A percentile compares a stretch with the other conserved stretches of the same genome.
Evolutionary conservation across 2,888 invertebrate genomes (phyloP).

Genomic region (Conistra vaccinii): DNA sequence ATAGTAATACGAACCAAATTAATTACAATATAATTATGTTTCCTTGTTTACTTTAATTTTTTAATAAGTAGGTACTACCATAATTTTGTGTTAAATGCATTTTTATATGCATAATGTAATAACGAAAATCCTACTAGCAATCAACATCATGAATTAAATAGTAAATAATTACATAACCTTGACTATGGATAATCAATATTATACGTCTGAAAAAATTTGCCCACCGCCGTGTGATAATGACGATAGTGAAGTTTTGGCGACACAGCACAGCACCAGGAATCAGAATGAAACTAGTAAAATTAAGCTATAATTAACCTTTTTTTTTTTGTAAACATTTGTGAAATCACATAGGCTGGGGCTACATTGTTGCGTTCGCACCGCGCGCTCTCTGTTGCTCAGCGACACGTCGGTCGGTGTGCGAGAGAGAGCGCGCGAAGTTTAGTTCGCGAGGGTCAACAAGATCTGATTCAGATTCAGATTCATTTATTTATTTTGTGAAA

Average conservation of each 20-base stretch:
- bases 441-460: too few relatives aligned
- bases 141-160: not conserved
- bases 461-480: too few relatives aligned
- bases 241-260: not conserved
- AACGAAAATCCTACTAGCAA: not conserved
- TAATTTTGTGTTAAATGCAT: not conserved
- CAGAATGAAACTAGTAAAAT: not conserved
- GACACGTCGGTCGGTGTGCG: too few relatives aligned
- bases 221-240: not conserved
- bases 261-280: not conserved
- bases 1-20: conserved; percentile 28
- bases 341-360: too few relatives aligned
- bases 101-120: not conserved
- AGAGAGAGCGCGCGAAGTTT: too few relatives aligned
- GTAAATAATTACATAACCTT: not conserved
- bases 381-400: too few relatives aligned
- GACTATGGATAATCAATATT: not conserved
- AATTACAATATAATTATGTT: not conserved
- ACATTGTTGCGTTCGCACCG: too few relatives aligned
- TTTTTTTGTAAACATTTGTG: not conserved
- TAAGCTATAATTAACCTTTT: not conserved
- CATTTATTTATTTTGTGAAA: too few relatives aligned
- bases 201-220: not conserved
- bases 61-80: not conserved
- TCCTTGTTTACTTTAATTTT: conserved; percentile 3